These are phyloP conservation scores for Pterobdella sp. DNA, from an alignment of 2,888 invertebrate species.

Conservation along the genomic window DNA sequence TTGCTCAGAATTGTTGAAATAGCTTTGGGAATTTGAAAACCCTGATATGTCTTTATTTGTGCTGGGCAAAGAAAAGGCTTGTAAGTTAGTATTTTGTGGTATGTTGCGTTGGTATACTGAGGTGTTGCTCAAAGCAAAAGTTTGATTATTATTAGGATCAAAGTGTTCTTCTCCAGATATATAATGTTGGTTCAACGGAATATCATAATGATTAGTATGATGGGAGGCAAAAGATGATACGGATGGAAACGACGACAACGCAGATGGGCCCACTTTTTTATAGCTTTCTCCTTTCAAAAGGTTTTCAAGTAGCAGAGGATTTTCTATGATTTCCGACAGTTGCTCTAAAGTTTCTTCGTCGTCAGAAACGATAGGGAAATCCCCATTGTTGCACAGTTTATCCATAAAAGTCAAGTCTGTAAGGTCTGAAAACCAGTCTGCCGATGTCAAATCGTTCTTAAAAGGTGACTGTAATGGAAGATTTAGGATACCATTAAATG, in stretches of 20 bases:
- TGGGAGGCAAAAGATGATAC: no score
- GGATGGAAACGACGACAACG: not conserved
- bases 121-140: no score
- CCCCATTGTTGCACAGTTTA: constrained; percentile 12
- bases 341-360: constrained; percentile 9
- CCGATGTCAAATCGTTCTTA: constrained; percentile 14
- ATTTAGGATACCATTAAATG: no score
- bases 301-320: constrained; percentile 23
- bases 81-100: no score
- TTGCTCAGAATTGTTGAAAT: no score
- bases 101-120: no score
- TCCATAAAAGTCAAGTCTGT: constrained; percentile 20
- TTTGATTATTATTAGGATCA: no score
- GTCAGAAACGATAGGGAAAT: constrained; percentile 12
- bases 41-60: no score
- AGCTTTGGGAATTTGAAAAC: no score
- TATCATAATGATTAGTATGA: not conserved
- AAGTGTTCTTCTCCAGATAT: no score
- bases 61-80: no score
- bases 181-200: not conserved
- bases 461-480: constrained; percentile 1
- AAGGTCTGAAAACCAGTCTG: constrained; percentile 17
- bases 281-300: not conserved
- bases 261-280: not conserved
- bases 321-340: constrained; percentile 23